Evolutionary conservation across 2,888 invertebrate genomes (phyloP).

Genomic region (Athetis lepigone): DNA sequence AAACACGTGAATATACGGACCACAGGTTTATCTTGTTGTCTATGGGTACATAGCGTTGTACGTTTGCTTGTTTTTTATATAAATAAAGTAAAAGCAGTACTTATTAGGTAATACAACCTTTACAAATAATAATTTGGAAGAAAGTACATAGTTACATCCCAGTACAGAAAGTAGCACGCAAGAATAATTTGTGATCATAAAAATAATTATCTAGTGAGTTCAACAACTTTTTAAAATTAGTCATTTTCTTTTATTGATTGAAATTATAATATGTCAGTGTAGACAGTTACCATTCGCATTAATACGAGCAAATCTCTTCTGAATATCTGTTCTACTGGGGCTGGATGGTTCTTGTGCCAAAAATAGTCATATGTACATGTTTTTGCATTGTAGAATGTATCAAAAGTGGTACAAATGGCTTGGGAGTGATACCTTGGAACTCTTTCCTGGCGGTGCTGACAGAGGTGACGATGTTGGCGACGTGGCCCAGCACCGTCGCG

Average conservation of each 20-base stretch:
- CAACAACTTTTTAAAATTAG: no score
- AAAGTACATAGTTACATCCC: no score
- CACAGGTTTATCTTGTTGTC: slow-evolving; percentile 13
- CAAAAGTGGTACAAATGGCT: background rate
- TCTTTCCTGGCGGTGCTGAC: slow-evolving; percentile 99
- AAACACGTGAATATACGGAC: slow-evolving; percentile 9
- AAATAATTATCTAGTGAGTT: no score
- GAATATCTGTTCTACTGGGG: background rate
- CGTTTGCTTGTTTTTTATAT: background rate
- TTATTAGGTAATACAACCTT: background rate
- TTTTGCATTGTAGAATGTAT: background rate
- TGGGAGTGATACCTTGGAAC: slow-evolving; percentile 95
- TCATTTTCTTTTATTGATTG: no score
- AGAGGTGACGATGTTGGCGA: slow-evolving; percentile 99
- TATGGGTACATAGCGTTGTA: background rate
- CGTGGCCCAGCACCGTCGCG: slow-evolving; percentile 98
- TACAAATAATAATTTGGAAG: background rate
- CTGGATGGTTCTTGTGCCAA: background rate
- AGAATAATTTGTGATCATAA: no score
- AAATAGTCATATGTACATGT: background rate
- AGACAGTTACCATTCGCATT: background rate
- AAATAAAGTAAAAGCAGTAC: background rate
- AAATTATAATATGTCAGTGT: no score
- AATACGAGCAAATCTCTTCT: background rate
- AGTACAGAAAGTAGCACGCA: no score